Evolutionary conservation across 2,797 vertebrate species (phyloP), one percentile per base, ranked within the genome.

Genomic region (Dendrocincla fuliginosa): DNA sequence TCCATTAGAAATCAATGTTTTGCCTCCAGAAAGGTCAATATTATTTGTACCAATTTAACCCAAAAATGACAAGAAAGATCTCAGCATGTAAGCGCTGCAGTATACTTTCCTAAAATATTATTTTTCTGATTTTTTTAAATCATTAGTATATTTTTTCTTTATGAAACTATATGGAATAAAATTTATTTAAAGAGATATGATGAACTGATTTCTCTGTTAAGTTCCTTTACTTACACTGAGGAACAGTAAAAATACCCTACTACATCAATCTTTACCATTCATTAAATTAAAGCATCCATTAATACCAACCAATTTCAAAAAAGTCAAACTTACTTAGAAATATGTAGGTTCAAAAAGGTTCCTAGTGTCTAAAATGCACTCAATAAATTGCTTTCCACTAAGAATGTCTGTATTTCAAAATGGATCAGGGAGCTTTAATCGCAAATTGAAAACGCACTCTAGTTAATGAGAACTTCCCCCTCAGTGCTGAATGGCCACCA

Each of bases 391-490:
- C 35, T 47, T 89, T 80, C 59, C 46, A 68, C 60, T 89, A 80
- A 77, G 60, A 74, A 77, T 4, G 33, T 55, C 71, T 64, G 4
- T 32, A 71, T 85, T 94, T 91, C 1, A 0, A 79, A 85, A 78
- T 8, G 16, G 46, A 92, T 84, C 53, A 74, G 46, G 49, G 47
- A 92, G 81, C 53, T 85, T 61, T 71, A 89, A 84, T 1, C 74
- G 15, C 60, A 90, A 89, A 71, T 37, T 88, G 68, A 74, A 92
- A 86, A 92, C 23, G 80, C 80, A 84, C 90, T 96, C 69, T 47
- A 94, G 61, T 78, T 93, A 90, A 88, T 76, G 57, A 94, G 73
- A 81, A 18, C 22, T 39, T 77, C 35, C 17, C 33, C 30, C 28
- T 49, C 10, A 87, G 79, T 18, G 25, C 52, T 79, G 23, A 93